A percentile compares a stretch with the other conserved stretches of the same genome.
phyloP scores from a whole-genome alignment of 1,140 invertebrate genomes.

The Rhopalosiphum maidis region DNA sequence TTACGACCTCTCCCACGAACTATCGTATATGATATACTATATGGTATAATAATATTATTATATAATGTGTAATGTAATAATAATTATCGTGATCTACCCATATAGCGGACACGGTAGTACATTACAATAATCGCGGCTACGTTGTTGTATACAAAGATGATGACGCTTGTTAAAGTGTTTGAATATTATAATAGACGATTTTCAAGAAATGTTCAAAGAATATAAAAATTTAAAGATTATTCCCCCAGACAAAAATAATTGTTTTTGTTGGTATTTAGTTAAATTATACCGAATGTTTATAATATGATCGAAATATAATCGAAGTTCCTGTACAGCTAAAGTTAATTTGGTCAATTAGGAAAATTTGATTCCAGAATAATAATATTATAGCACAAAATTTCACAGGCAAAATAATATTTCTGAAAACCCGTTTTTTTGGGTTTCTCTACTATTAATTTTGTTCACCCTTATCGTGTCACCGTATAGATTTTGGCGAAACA shows the following conservation, averaged over 20 bases:
- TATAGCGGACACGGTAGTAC: background rate
- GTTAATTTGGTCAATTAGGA: too few species aligned
- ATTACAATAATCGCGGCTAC: background rate
- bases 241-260: background rate
- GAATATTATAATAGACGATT: too few species aligned
- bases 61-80: background rate
- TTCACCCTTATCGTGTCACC: background rate
- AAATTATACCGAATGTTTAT: too few species aligned
- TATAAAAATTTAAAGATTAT: background rate
- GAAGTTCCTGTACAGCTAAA: too few species aligned
- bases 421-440: background rate
- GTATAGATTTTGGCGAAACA: background rate
- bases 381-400: too few species aligned
- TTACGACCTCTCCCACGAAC: slow-evolving; percentile 48
- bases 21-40: background rate
- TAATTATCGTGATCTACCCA: background rate
- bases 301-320: too few species aligned
- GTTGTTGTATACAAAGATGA: background rate
- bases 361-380: too few species aligned
- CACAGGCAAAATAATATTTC: too few species aligned
- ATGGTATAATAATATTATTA: background rate
- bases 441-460: background rate
- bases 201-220: too few species aligned
- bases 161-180: too few species aligned
- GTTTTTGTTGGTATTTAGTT: too few species aligned